Evolutionary conservation across 2,888 invertebrate genomes (phyloP).

Genomic region (Dryocosmus kuriphilus): DNA sequence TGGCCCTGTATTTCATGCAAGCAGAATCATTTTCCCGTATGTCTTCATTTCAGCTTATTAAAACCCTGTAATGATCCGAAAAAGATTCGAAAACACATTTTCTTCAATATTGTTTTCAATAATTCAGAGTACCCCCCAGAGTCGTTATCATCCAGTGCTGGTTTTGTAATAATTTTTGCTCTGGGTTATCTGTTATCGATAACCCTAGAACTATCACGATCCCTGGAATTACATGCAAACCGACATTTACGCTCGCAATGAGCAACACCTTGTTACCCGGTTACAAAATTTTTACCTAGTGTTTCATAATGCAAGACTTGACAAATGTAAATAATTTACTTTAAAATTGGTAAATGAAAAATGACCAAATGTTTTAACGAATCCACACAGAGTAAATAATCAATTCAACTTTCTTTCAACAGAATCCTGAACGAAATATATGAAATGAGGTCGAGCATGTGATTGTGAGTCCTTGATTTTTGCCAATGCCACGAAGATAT

Average conservation of each 20-base stretch:
- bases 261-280: conserved; percentile 1
- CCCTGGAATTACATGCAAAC: conserved; percentile 40
- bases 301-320: conserved; percentile 13
- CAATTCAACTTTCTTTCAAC: conserved; percentile 7
- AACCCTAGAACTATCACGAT: conserved; percentile 57
- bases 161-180: conserved; percentile 52
- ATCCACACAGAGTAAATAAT: conserved; percentile 19
- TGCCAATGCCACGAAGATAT: conserved; percentile 51
- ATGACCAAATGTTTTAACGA: background rate
- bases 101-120: conserved; percentile 38
- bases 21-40: too few species aligned
- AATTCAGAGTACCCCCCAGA: conserved; percentile 55
- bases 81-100: conserved; percentile 21
- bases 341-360: background rate
- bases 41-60: background rate
- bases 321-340: background rate
- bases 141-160: conserved; percentile 52
- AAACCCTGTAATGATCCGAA: background rate
- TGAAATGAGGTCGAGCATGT: conserved; percentile 54
- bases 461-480: conserved; percentile 46
- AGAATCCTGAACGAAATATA: conserved; percentile 55
- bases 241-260: conserved; percentile 20
- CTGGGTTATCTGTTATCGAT: conserved; percentile 63
- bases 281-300: background rate
- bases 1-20: conserved; percentile 20